phyloP scores from a whole-genome alignment of 2,888 invertebrate species.

The Tenthredo notha region DNA sequence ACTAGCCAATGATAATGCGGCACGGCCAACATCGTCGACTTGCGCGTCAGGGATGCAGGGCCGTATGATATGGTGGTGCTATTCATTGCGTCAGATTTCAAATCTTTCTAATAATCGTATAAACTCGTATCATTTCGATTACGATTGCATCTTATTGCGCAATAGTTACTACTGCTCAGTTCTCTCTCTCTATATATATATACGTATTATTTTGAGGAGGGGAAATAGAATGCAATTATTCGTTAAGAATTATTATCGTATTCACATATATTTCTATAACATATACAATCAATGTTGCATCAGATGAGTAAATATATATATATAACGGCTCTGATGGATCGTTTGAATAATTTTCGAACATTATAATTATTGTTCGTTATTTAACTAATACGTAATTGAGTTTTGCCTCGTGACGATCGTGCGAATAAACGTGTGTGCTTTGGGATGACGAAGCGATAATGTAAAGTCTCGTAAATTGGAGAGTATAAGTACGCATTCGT shows the following conservation, averaged over 20 bases:
- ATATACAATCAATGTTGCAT: neutral
- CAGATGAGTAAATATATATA: neutral
- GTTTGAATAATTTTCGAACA: neutral
- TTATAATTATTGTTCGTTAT: neutral
- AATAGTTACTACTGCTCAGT: neutral
- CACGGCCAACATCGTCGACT: conserved; percentile 53
- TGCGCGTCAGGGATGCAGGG: conserved; percentile 38
- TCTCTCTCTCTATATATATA: neutral
- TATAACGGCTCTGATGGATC: neutral
- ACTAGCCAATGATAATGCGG: conserved; percentile 65
- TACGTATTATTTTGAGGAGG: neutral
- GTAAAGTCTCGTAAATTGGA: neutral
- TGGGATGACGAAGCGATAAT: neutral
- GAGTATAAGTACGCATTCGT: neutral
- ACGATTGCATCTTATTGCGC: neutral
- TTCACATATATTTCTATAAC: neutral
- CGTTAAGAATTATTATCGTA: neutral
- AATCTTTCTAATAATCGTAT: neutral
- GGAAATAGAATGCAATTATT: neutral
- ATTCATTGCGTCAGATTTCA: conserved; percentile 61
- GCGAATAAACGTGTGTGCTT: neutral
- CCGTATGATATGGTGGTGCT: neutral
- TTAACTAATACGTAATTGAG: neutral
- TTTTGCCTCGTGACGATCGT: neutral
- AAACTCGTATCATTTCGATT: neutral